Percentiles rank a stretch among this genome's conserved stretches.
These are phyloP conservation scores for Nemapogon koenigi DNA, from an alignment of 2,888 invertebrate species.

Conservation along the genomic window DNA sequence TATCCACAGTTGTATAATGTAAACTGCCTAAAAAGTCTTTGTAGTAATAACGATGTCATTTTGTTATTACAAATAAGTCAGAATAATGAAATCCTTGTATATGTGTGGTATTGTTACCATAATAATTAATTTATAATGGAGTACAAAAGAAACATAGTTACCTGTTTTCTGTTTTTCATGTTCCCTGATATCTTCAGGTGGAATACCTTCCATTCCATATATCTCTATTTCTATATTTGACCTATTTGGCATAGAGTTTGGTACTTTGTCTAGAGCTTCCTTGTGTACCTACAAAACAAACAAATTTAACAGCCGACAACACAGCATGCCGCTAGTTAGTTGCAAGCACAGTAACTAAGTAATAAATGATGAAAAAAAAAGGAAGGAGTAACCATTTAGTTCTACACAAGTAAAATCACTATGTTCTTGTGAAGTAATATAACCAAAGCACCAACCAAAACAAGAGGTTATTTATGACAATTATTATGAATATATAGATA, in stretches of 20 bases:
- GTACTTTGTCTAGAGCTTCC: constrained; percentile 99
- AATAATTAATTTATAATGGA: no score
- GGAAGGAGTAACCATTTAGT: not conserved
- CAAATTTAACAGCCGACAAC: not conserved
- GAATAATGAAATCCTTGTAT: no score
- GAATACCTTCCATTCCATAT: constrained; percentile 99
- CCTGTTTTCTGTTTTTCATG: constrained; percentile 88
- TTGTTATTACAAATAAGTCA: no score
- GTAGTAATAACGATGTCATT: no score
- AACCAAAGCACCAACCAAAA: no score
- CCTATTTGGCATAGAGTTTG: constrained; percentile 96
- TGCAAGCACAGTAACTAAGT: not conserved
- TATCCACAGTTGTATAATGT: no score
- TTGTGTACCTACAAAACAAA: constrained; percentile 85
- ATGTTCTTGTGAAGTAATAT: constrained; percentile 40
- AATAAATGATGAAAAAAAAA: not conserved
- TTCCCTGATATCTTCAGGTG: constrained; percentile 90
- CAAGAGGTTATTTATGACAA: no score
- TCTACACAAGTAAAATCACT: constrained; percentile 24
- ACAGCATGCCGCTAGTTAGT: not conserved
- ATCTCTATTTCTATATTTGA: constrained; percentile 99
- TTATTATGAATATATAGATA: no score
- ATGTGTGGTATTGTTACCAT: no score
- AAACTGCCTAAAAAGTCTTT: no score
- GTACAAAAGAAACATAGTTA: constrained; percentile 27